A percentile compares a stretch with the other conserved stretches of the same genome.
Conservation (phyloP, 1,140 invertebrate genomes). For the Drosophila repletoides region DNA sequence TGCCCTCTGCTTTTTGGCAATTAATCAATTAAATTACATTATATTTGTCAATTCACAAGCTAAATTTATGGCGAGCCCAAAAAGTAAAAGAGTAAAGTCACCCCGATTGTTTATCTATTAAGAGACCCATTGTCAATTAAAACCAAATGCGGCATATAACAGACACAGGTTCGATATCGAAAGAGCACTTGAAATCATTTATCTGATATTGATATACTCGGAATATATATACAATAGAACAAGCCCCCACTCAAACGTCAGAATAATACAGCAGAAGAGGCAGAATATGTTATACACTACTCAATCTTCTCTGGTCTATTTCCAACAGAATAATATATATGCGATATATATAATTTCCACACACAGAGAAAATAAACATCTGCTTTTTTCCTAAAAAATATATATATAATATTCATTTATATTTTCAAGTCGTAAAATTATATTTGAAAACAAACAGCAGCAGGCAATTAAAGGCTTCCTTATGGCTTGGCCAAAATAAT, state of each 20-base stretch:
- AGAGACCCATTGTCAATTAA: conserved; percentile 23
- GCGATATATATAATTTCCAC: no score
- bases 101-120: conserved; percentile 6
- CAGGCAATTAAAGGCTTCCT: no score
- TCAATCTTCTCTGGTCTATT: no score
- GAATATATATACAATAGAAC: no score
- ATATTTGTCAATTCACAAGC: conserved; percentile 9
- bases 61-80: conserved; percentile 5
- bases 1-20: background rate
- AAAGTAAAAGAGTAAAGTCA: conserved; percentile 15
- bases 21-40: conserved; percentile 17
- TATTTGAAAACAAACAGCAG: no score
- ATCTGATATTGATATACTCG: conserved; percentile 28
- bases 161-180: conserved; percentile 3
- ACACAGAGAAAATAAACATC: no score
- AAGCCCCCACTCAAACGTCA: conserved; percentile 1
- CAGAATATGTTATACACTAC: background rate
- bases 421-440: no score
- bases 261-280: background rate
- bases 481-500: no score
- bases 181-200: conserved; percentile 14
- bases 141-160: background rate
- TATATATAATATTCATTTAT: no score
- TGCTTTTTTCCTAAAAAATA: no score
- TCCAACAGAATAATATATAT: no score